Base-by-base conservation (phyloP, 2,113 vertebrate genomes). In the Aythya baeri region DNA sequence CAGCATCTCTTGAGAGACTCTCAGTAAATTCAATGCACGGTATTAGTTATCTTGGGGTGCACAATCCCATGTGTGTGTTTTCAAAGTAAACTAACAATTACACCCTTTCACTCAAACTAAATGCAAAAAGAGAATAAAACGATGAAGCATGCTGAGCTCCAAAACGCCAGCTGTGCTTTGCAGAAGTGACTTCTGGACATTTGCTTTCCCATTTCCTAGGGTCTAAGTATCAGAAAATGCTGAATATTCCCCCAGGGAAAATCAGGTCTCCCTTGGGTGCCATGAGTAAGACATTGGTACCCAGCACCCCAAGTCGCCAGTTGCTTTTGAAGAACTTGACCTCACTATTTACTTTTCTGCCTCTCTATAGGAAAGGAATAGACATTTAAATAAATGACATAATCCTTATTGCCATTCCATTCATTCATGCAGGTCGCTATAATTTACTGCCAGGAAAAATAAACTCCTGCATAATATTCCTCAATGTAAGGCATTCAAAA, bases 321-420 rank as follows among this genome's bases (percentile, higher is more conserved):
- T 36, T 32, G 17, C 44, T 61, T 86, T 58, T 54, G 36, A 90
- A 94, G 93, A 96, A 78, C 79, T 83, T 79, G 73, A 59, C 31
- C 26, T 67, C 89, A 91, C 43, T 96, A 88, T 97, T 97, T 96
- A 91, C 44, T 79, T 95, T 96, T 80, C 91, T 97, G 61, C 70
- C 72, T 91, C 85, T 83, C 83, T 74, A 84, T 91, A 94, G 94
- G 94, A 94, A 96, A 95, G 89, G 82, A 94, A 89, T 73, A 96
- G 97, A 96, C 89, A 95, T 93, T 94, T 91, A 93, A 97, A 97
- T 94, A 97, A 96, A 96, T 97, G 59, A 97, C 94, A 90, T 97
- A 95, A 97, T 81, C 86, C 89, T 86, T 91, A 96, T 88, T 96
- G 91, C 95, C 94, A 96, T 96, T 96, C 95, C 94, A 85, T 89